Percentiles rank a stretch among this genome's conserved stretches.
These are phyloP conservation scores for Drosophila punjabiensis DNA, from an alignment of 1,140 invertebrate species.

Conservation along the genomic window DNA sequence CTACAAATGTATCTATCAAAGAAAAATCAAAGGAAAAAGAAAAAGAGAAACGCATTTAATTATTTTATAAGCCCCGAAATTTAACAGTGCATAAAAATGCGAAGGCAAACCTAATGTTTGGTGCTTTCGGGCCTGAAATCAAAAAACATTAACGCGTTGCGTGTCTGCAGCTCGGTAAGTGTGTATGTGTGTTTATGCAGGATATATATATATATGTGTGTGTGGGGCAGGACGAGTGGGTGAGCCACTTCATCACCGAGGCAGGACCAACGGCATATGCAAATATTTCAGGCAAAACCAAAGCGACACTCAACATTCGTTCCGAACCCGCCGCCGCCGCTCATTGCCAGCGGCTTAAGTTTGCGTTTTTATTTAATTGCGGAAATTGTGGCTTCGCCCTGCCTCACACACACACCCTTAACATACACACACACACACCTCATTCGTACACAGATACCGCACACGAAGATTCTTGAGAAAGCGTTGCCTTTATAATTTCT, in stretches of 20 bases:
- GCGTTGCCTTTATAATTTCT: constrained; percentile 77
- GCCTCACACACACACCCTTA: constrained; percentile 21
- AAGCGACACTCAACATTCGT: constrained; percentile 74
- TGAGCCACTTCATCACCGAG: constrained; percentile 57
- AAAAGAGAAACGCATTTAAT: no score
- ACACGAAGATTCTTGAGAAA: constrained; percentile 48
- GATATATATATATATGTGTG: constrained; percentile 18
- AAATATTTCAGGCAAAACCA: constrained; percentile 74
- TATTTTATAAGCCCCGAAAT: background rate
- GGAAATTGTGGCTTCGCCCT: constrained; percentile 74
- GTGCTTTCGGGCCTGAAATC: constrained; percentile 65
- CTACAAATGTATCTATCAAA: no score
- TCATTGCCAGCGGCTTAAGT: constrained; percentile 68
- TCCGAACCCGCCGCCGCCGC: constrained; percentile 40
- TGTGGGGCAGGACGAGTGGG: constrained; percentile 41
- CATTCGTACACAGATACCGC: constrained; percentile 12
- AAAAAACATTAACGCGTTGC: constrained; percentile 82
- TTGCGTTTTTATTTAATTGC: constrained; percentile 84
- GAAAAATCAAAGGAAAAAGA: background rate
- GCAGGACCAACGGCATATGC: constrained; percentile 64
- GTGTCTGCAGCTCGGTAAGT: constrained; percentile 43
- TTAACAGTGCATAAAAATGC: constrained; percentile 25
- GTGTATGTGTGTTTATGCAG: constrained; percentile 2
- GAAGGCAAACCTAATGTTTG: constrained; percentile 47
- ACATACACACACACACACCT: background rate